Evolutionary conservation across 2,888 invertebrate species (phyloP).

Genomic region (Epistrophella euchroma): DNA sequence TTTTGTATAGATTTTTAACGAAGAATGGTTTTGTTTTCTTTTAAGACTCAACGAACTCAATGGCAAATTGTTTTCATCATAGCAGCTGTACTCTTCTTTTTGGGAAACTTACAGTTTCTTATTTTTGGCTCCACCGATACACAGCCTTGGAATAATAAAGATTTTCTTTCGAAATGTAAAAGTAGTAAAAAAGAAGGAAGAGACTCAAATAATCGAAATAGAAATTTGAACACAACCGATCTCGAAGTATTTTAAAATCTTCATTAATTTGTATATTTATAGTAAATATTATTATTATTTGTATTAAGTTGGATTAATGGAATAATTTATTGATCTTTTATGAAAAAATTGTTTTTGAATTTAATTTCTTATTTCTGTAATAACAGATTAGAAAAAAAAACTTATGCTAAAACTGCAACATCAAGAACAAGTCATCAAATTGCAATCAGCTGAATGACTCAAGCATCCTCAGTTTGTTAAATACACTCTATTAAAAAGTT

Average conservation of each 20-base stretch:
- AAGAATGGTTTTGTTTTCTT: slow-evolving; percentile 69
- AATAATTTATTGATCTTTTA: too few species aligned
- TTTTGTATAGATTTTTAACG: neutral
- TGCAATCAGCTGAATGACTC: too few species aligned
- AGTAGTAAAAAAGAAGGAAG: neutral
- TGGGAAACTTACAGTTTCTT: slow-evolving; percentile 88
- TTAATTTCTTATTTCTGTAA: too few species aligned
- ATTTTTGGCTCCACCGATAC: slow-evolving; percentile 87
- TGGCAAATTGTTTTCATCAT: slow-evolving; percentile 90
- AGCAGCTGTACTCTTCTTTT: slow-evolving; percentile 87
- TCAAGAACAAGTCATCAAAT: too few species aligned
- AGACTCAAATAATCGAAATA: slow-evolving; percentile 76
- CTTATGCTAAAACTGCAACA: too few species aligned
- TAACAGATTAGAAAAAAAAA: too few species aligned
- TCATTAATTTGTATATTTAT: too few species aligned
- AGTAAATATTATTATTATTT: neutral
- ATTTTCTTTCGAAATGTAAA: neutral
- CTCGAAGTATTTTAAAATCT: neutral
- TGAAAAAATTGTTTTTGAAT: too few species aligned
- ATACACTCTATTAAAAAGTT: too few species aligned
- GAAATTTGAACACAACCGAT: neutral
- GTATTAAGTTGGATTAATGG: neutral
- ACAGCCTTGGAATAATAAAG: slow-evolving; percentile 88
- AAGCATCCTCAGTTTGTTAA: too few species aligned
- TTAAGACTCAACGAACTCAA: slow-evolving; percentile 85